phyloP scores from a whole-genome alignment of 2,888 invertebrate species.

The Caenorhabditis drosophilae region DNA sequence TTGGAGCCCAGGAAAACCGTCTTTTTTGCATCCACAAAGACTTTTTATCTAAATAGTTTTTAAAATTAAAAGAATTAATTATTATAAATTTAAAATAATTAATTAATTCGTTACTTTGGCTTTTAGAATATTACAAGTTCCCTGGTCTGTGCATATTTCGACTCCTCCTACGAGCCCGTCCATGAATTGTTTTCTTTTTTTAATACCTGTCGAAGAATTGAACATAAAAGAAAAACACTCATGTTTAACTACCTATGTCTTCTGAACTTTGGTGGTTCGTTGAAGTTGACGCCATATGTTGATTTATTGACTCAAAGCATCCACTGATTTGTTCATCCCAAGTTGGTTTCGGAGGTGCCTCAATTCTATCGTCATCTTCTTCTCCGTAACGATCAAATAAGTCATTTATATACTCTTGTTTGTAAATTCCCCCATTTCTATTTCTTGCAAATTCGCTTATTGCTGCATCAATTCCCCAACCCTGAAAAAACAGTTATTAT shows the following conservation, averaged over 20 bases:
- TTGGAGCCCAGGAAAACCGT: slow-evolving; percentile 93
- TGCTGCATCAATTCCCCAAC: slow-evolving; percentile 79
- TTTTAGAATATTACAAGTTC: slow-evolving; percentile 35
- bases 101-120: slow-evolving; percentile 38
- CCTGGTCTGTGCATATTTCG: slow-evolving; percentile 46
- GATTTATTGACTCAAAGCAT: too few species aligned
- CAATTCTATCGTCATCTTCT: slow-evolving; percentile 74
- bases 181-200: slow-evolving; percentile 54
- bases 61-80: neutral
- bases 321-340: too few species aligned
- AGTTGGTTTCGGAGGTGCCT: slow-evolving; percentile 28
- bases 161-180: slow-evolving; percentile 56
- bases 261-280: too few species aligned
- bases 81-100: neutral
- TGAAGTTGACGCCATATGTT: too few species aligned
- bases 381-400: slow-evolving; percentile 83
- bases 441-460: slow-evolving; percentile 78
- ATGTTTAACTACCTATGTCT: too few species aligned
- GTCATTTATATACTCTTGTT: slow-evolving; percentile 89
- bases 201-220: neutral
- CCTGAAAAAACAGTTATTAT: slow-evolving; percentile 32
- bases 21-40: slow-evolving; percentile 67
- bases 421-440: slow-evolving; percentile 95
- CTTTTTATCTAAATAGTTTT: slow-evolving; percentile 42
- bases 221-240: too few species aligned